Percentiles rank a stretch among this genome's conserved stretches.
phyloP scores from a whole-genome alignment of 2,888 invertebrate species.

The Cosmorhoe ocellata region DNA sequence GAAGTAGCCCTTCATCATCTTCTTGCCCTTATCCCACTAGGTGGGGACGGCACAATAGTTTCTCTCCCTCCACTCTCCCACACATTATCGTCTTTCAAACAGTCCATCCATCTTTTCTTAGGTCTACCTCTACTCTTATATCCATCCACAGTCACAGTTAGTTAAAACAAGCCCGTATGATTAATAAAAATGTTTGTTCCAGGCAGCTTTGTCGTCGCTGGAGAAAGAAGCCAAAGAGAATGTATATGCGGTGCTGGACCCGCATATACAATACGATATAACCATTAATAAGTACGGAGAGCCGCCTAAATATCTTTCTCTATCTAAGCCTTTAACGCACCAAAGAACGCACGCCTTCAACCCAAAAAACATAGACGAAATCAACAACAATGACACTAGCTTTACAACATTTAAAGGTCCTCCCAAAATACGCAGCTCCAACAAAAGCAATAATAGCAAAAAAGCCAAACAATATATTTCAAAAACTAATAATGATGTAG shows the following conservation, averaged over 20 bases:
- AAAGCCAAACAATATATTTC: slow-evolving; percentile 50
- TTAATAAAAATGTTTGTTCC: slow-evolving; percentile 33
- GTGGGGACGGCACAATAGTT: too few species aligned
- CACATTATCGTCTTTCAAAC: too few species aligned
- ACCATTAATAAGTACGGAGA: slow-evolving; percentile 80
- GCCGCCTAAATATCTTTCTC: slow-evolving; percentile 78
- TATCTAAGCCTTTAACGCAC: slow-evolving; percentile 78
- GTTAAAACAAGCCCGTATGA: too few species aligned
- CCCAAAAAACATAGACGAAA: slow-evolving; percentile 60
- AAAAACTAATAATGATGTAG: slow-evolving; percentile 68
- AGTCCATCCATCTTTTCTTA: too few species aligned
- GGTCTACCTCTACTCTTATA: too few species aligned
- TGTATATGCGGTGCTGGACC: slow-evolving; percentile 80
- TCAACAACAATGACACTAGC: slow-evolving; percentile 64
- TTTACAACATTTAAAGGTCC: slow-evolving; percentile 66
- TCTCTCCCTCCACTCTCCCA: too few species aligned
- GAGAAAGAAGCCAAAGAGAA: slow-evolving; percentile 82
- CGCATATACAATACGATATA: slow-evolving; percentile 81
- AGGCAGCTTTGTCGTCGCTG: slow-evolving; percentile 77
- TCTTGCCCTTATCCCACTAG: too few species aligned
- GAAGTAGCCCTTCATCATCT: too few species aligned
- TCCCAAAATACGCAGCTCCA: slow-evolving; percentile 59
- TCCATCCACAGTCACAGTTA: too few species aligned
- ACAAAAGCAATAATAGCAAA: slow-evolving; percentile 53
- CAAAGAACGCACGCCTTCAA: slow-evolving; percentile 76